Evolutionary conservation across 2,888 invertebrate genomes (phyloP).

Genomic region (Cerastoderma edule): DNA sequence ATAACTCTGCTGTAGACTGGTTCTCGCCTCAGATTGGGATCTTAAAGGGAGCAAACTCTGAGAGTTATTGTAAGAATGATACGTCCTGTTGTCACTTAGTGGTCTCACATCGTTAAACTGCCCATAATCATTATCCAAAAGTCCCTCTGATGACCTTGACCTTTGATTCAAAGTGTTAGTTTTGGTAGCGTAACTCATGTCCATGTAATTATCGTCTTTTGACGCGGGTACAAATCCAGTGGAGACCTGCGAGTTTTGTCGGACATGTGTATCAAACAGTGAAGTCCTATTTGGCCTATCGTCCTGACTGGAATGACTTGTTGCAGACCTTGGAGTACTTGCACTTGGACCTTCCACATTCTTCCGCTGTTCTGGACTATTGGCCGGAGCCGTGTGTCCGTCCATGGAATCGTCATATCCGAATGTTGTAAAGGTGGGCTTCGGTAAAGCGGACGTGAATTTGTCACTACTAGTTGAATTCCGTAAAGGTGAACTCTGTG

Average conservation of each 20-base stretch:
- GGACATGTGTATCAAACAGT: conserved; percentile 8
- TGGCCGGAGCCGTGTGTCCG: conserved; percentile 23
- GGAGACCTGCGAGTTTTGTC: conserved; percentile 46
- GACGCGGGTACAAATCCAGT: conserved; percentile 47
- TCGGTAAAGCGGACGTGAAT: conserved; percentile 33
- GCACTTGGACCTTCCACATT: conserved; percentile 33
- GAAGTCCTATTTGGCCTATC: conserved; percentile 20
- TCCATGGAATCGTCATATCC: conserved; percentile 56
- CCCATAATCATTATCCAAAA: conserved; percentile 27
- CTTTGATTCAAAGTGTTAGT: conserved; percentile 35
- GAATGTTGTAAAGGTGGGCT: conserved; percentile 69
- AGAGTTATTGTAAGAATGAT: background rate
- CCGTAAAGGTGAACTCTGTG: conserved; percentile 20
- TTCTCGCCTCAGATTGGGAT: conserved; percentile 46
- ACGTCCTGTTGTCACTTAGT: conserved; percentile 3
- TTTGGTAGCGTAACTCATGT: conserved; percentile 35
- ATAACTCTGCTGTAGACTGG: conserved; percentile 32
- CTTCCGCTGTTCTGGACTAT: conserved; percentile 34
- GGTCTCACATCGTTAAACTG: background rate
- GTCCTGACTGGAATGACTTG: conserved; percentile 30
- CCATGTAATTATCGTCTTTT: conserved; percentile 50
- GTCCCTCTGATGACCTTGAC: conserved; percentile 51
- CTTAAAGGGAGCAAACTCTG: conserved; percentile 21
- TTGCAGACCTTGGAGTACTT: conserved; percentile 24
- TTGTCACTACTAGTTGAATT: conserved; percentile 55